phyloP scores from a whole-genome alignment of 2,888 invertebrate genomes.

The Monoplex corrugatus region DNA sequence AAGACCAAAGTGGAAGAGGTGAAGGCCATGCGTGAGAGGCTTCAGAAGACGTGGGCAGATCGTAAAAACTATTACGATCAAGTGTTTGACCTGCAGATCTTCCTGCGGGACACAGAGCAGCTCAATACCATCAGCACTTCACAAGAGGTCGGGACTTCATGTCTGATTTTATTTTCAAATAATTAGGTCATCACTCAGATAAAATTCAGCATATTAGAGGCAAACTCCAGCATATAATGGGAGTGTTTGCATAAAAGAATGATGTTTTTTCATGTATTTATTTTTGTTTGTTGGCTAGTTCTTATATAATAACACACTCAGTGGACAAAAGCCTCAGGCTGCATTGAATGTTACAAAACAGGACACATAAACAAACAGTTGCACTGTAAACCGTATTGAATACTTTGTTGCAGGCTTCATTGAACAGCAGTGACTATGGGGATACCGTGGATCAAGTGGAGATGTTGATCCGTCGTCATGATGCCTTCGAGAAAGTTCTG shows the following conservation, averaged over 20 bases:
- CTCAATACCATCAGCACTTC: slow-evolving; percentile 93
- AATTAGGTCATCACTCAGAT: too few species aligned
- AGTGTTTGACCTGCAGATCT: slow-evolving; percentile 96
- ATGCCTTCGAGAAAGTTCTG: slow-evolving; percentile 99
- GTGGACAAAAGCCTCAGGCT: too few species aligned
- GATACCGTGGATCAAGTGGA: slow-evolving; percentile 99
- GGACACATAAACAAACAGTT: too few species aligned
- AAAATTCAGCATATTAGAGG: too few species aligned
- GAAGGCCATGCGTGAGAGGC: slow-evolving; percentile 89
- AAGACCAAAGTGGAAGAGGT: slow-evolving; percentile 85
- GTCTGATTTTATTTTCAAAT: too few species aligned
- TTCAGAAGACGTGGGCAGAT: slow-evolving; percentile 92
- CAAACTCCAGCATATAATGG: too few species aligned
- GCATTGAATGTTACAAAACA: too few species aligned
- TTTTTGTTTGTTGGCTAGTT: too few species aligned
- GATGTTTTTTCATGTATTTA: too few species aligned
- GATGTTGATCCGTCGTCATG: slow-evolving; percentile 98
- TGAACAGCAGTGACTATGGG: slow-evolving; percentile 92
- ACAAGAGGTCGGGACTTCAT: slow-evolving; percentile 86
- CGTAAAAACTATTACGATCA: slow-evolving; percentile 99
- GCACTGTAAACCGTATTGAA: too few species aligned
- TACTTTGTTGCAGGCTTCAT: slow-evolving; percentile 76
- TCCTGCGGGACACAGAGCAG: slow-evolving; percentile 95
- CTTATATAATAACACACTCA: too few species aligned
- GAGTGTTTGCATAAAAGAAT: too few species aligned